These are phyloP conservation scores for Aurelia sp. DNA, from an alignment of 30 jellyfish, hydroid and myxozoan genomes.

Conservation along the genomic window DNA sequence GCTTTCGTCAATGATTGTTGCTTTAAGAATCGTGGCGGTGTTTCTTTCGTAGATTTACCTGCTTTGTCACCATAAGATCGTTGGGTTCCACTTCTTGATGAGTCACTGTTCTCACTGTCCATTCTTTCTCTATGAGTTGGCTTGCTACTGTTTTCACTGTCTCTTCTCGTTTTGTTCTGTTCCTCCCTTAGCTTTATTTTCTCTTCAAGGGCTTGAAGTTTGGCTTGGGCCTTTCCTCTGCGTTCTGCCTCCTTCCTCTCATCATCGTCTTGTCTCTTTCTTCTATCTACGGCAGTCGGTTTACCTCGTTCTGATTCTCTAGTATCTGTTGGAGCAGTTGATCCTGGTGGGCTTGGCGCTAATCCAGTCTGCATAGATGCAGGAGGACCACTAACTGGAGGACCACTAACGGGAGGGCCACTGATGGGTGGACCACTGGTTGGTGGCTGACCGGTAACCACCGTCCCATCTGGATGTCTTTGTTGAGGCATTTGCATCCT, in stretches of 20 bases:
- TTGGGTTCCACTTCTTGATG: slow-evolving; percentile 74
- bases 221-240: slow-evolving; percentile 68
- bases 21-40: slow-evolving; percentile 88
- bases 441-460: slow-evolving; percentile 4
- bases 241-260: slow-evolving; percentile 55
- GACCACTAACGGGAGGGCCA: slow-evolving; percentile 12
- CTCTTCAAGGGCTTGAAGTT: slow-evolving; percentile 79
- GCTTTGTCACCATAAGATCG: slow-evolving; percentile 34
- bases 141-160: slow-evolving; percentile 58
- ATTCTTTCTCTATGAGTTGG: slow-evolving; percentile 60
- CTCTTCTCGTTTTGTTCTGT: slow-evolving; percentile 32
- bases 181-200: slow-evolving; percentile 66
- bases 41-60: slow-evolving; percentile 59
- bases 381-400: background rate
- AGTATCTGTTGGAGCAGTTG: slow-evolving; percentile 6
- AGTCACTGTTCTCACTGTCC: slow-evolving; percentile 87
- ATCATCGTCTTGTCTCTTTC: slow-evolving; percentile 51
- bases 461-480: slow-evolving; percentile 31
- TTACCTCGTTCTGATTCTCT: slow-evolving; percentile 13
- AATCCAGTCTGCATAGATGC: background rate
- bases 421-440: slow-evolving; percentile 3
- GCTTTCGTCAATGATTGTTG: slow-evolving; percentile 66
- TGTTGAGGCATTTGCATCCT: slow-evolving; percentile 45
- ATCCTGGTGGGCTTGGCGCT: background rate
- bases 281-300: slow-evolving; percentile 13